Conservation (phyloP, 2,888 invertebrate genomes). For the Terebella lapidaria region DNA sequence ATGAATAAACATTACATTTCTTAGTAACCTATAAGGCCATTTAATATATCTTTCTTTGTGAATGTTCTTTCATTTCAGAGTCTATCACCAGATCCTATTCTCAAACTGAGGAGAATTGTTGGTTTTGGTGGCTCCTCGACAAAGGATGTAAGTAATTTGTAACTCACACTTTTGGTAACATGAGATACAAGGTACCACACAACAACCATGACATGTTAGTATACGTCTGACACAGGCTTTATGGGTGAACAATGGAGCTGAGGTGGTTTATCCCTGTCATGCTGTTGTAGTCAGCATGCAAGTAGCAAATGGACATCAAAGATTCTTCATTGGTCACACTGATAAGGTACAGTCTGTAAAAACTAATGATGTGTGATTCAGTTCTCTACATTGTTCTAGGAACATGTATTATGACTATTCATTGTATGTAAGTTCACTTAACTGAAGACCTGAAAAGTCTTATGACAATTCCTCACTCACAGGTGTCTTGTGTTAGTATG, state of each 20-base stretch:
- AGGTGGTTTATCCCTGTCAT: slow-evolving; percentile 50
- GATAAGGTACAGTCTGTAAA: slow-evolving; percentile 44
- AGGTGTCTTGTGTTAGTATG: slow-evolving; percentile 32
- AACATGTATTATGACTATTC: too few species aligned
- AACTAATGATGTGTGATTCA: too few species aligned
- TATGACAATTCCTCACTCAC: too few species aligned
- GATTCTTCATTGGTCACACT: slow-evolving; percentile 52
- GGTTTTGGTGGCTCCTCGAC: slow-evolving; percentile 48
- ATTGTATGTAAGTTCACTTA: too few species aligned
- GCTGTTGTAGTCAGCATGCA: slow-evolving; percentile 50
- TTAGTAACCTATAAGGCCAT: too few species aligned
- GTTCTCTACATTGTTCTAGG: too few species aligned
- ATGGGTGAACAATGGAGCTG: slow-evolving; percentile 43
- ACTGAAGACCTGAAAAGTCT: too few species aligned
- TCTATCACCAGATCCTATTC: slow-evolving; percentile 48
- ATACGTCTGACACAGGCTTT: slow-evolving; percentile 35
- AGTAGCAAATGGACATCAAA: slow-evolving; percentile 45
- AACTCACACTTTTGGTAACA: background rate
- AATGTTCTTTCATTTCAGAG: slow-evolving; percentile 18
- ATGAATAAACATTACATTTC: too few species aligned
- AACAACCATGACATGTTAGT: background rate
- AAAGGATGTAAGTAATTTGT: slow-evolving; percentile 37
- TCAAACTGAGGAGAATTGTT: slow-evolving; percentile 44
- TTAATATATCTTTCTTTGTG: too few species aligned
- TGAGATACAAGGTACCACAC: background rate